Evolutionary conservation across 2,113 vertebrate genomes (phyloP).

Genomic region (Ciconia stormi): DNA sequence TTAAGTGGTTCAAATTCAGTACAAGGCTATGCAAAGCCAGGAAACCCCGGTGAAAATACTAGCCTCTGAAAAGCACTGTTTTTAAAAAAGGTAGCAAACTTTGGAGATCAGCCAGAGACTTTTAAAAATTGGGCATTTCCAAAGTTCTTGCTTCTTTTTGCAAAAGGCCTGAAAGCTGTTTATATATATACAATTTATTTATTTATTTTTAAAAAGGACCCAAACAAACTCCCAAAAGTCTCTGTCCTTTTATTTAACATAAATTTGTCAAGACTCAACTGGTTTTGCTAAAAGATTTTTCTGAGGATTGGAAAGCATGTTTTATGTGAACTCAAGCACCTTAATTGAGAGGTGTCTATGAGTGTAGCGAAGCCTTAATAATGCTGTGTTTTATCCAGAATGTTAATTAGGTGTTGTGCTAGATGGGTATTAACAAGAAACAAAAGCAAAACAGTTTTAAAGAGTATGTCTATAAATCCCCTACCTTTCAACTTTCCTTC

Average conservation of each 20-base stretch:
- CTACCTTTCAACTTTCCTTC: constrained; percentile 22
- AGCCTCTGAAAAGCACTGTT: neutral
- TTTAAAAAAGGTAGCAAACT: neutral
- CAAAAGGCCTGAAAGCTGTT: neutral
- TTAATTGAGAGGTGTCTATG: constrained; percentile 46
- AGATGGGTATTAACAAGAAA: constrained; percentile 14
- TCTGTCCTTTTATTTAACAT: neutral
- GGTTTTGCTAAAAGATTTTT: constrained; percentile 5
- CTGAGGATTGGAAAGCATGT: neutral
- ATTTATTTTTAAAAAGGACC: neutral
- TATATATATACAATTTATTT: neutral
- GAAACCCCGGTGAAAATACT: neutral
- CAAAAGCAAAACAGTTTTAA: constrained; percentile 16
- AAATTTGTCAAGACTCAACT: neutral
- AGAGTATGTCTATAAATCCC: neutral
- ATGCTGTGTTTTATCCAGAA: neutral
- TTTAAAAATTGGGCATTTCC: neutral
- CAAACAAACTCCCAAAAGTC: neutral
- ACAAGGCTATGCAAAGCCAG: neutral
- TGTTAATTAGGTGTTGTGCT: constrained; percentile 16
- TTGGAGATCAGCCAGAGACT: neutral
- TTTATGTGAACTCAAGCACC: constrained; percentile 18
- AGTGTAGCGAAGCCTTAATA: constrained; percentile 8
- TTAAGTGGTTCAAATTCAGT: neutral
- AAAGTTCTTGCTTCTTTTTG: neutral